Conservation (phyloP, 2,888 invertebrate genomes). For the Prosopocoilus inquinatus region DNA sequence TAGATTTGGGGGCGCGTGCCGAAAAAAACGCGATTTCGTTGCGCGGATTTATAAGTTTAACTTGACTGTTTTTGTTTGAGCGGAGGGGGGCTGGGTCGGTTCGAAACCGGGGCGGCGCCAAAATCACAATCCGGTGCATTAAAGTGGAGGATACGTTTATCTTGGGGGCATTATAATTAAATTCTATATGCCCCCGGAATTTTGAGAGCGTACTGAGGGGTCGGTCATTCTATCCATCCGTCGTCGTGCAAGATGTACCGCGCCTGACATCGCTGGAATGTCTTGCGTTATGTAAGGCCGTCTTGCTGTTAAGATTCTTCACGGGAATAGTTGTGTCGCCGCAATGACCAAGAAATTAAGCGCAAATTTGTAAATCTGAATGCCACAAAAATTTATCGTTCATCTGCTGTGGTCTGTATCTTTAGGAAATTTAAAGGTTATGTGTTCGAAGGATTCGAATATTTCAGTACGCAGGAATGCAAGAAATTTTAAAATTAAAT, state of each 20-base stretch:
- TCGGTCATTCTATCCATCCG: constrained; percentile 1
- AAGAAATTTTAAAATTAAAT: no score
- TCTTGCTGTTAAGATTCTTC: constrained; percentile 47
- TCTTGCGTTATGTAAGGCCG: constrained; percentile 39
- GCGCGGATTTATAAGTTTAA: constrained; percentile 31
- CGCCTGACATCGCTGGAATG: constrained; percentile 42
- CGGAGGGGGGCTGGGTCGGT: constrained; percentile 3
- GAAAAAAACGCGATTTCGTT: constrained; percentile 33
- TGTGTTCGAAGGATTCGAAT: no score
- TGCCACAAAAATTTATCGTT: no score
- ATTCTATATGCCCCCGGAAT: neutral
- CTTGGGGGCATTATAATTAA: neutral
- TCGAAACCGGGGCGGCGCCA: no score
- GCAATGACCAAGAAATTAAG: constrained; percentile 24
- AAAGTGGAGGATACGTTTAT: no score
- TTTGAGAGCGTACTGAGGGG: neutral
- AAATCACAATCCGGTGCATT: no score
- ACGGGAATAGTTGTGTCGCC: constrained; percentile 42
- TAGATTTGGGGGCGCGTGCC: constrained; percentile 36
- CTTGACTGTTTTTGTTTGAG: constrained; percentile 28
- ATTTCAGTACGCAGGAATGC: no score
- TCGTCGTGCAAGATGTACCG: constrained; percentile 8
- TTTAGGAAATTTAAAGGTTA: no score
- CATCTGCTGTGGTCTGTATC: no score
- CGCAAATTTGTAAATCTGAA: neutral